A percentile compares a stretch with the other conserved stretches of the same genome.
Evolutionary conservation across 2,113 vertebrate species (phyloP).

Genomic region (Paramisgurnus dabryanus): DNA sequence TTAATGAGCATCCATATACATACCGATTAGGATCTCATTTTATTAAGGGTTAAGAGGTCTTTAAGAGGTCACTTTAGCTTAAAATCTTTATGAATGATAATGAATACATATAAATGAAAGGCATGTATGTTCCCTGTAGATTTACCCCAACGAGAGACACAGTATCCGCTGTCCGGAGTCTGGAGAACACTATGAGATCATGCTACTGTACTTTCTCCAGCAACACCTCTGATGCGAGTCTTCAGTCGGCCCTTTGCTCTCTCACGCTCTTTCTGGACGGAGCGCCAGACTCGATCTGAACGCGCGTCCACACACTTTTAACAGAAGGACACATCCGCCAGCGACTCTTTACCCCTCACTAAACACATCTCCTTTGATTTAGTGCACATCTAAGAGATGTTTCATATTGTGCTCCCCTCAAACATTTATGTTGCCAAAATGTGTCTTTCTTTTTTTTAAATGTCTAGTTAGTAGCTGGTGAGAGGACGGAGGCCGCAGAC

Average conservation of each 20-base stretch:
- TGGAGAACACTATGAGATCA: conserved; percentile 98
- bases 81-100: too few relatives aligned
- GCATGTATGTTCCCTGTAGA: conserved; percentile 69
- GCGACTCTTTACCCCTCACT: conserved; percentile 41
- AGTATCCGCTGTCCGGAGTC: conserved; percentile 98
- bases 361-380: conserved; percentile 1
- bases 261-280: conserved; percentile 8
- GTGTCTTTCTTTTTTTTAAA: conserved; percentile 39
- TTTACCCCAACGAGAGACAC: conserved; percentile 98
- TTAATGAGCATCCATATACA: too few relatives aligned
- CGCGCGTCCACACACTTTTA: conserved; percentile 49
- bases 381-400: too few relatives aligned
- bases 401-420: conserved; percentile 33
- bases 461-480: conserved; percentile 47
- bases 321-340: conserved; percentile 32
- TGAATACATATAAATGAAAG: too few relatives aligned
- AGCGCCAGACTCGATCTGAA: not conserved
- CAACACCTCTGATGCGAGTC: conserved; percentile 90
- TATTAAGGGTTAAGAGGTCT: too few relatives aligned
- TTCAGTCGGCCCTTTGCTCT: conserved; percentile 21
- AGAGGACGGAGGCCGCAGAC: conserved; percentile 45
- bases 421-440: conserved; percentile 56
- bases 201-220: conserved; percentile 98
- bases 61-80: too few relatives aligned
- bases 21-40: too few relatives aligned